Evolutionary conservation across 1,140 invertebrate genomes (phyloP).

Genomic region (Heliconius melpomene): DNA sequence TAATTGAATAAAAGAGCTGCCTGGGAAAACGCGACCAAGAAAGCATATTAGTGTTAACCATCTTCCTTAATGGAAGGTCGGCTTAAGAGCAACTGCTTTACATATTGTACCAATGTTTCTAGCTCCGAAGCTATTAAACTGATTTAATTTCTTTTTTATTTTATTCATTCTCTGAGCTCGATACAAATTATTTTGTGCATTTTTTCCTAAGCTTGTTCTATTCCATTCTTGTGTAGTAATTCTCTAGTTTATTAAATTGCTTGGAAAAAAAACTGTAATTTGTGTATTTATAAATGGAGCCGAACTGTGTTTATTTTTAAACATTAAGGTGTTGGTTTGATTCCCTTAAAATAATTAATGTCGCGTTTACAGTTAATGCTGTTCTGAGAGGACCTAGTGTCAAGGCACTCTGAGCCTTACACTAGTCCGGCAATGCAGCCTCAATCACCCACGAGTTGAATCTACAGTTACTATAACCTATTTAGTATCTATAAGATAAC

Average conservation of each 20-base stretch:
- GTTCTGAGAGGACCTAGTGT: too few species aligned
- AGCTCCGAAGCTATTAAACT: conserved; percentile 7
- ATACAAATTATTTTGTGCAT: conserved; percentile 16
- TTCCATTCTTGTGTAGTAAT: background rate
- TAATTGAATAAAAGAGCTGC: background rate
- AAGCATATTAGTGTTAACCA: background rate
- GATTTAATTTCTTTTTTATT: too few species aligned
- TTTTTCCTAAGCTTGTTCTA: background rate
- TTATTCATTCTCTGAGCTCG: conserved; percentile 13
- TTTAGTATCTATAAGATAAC: background rate
- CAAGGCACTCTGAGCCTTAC: background rate
- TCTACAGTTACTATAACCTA: background rate
- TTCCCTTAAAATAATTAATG: too few species aligned
- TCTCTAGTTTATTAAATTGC: too few species aligned
- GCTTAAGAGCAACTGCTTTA: conserved; percentile 25
- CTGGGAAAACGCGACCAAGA: background rate
- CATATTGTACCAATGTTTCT: conserved; percentile 30
- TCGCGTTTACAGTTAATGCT: too few species aligned
- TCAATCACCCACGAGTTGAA: background rate
- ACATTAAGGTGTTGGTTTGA: too few species aligned
- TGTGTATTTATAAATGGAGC: too few species aligned
- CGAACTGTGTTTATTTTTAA: too few species aligned
- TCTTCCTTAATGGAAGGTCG: conserved; percentile 10
- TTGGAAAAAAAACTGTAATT: too few species aligned
- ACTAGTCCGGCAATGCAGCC: background rate